phyloP scores from a whole-genome alignment of 2,113 vertebrate species.

The Stegostoma tigrinum region DNA sequence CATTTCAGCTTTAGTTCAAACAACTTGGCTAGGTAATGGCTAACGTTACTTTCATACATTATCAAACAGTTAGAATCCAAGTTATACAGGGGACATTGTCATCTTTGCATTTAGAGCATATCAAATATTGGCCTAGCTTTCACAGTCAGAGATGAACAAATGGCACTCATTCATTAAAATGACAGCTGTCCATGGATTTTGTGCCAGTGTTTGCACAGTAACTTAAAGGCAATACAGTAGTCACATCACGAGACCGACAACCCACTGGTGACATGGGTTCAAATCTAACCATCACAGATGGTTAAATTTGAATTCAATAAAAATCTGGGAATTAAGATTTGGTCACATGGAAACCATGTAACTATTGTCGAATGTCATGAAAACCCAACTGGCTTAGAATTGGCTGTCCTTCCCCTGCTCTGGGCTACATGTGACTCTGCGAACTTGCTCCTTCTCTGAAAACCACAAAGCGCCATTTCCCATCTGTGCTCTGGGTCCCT shows the following conservation, averaged over 20 bases:
- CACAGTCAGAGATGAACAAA: not conserved
- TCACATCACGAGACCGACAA: too few species aligned
- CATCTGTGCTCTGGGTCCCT: not conserved
- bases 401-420: too few species aligned
- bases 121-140: not conserved
- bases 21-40: not conserved
- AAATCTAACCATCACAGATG: too few species aligned
- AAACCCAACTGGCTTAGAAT: too few species aligned
- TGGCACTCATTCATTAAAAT: not conserved
- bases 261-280: too few species aligned
- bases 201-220: not conserved
- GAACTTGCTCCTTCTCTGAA: not conserved
- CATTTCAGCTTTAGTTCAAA: not conserved
- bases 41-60: not conserved
- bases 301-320: too few species aligned
- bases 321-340: too few species aligned
- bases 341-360: too few species aligned
- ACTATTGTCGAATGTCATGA: too few species aligned
- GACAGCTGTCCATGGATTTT: not conserved
- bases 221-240: not conserved
- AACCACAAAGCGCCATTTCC: not conserved
- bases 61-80: not conserved
- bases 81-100: not conserved
- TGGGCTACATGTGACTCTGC: not conserved
- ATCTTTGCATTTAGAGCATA: not conserved